These are phyloP conservation scores for Vulpes lagopus DNA, from an alignment of 2,113 vertebrate genomes.

Conservation along the genomic window DNA sequence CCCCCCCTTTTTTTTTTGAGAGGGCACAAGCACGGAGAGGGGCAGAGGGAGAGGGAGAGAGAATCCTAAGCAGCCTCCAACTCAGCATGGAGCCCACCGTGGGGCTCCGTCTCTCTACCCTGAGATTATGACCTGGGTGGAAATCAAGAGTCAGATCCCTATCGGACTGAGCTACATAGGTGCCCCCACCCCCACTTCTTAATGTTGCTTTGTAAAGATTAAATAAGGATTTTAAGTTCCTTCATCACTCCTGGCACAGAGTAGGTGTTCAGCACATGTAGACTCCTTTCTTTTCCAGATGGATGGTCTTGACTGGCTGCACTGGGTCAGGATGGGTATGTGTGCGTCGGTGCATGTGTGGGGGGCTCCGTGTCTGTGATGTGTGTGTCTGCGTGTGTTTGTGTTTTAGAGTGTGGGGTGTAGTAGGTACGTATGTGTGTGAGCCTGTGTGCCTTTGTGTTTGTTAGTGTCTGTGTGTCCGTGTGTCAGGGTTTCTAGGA, in stretches of 20 bases:
- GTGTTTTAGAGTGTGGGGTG: background rate
- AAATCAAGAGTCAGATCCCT: background rate
- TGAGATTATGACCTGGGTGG: background rate
- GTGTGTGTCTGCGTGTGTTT: background rate
- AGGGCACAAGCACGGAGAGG: background rate
- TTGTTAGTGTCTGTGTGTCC: background rate
- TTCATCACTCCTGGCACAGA: background rate
- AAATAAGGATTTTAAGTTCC: background rate
- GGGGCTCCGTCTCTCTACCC: background rate
- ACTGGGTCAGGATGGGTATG: background rate
- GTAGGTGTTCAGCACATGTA: background rate
- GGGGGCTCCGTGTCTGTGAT: background rate
- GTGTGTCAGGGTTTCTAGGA: background rate
- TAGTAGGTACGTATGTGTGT: background rate
- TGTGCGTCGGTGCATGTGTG: background rate
- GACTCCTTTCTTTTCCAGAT: background rate
- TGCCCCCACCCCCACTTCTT: background rate
- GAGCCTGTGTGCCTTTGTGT: background rate
- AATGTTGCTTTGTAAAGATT: background rate
- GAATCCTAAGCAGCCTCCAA: background rate
- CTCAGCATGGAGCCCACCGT: background rate
- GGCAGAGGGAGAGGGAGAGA: background rate
- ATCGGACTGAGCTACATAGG: background rate
- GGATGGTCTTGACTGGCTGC: background rate
- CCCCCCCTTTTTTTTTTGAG: background rate